phyloP scores from a whole-genome alignment of 2,888 invertebrate genomes.

The Lasius fuliginosus region DNA sequence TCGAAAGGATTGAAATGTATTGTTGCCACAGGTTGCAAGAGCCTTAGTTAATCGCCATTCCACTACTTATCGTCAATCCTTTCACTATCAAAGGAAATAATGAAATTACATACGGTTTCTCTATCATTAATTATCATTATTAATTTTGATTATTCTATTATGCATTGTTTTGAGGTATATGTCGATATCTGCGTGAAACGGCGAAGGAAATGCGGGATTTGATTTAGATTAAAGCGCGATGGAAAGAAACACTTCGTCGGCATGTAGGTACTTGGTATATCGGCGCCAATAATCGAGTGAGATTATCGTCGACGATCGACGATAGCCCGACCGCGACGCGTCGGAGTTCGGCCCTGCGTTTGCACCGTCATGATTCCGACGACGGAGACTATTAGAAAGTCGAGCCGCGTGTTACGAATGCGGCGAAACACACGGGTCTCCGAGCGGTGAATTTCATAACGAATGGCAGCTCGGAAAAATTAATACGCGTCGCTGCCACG shows the following conservation, averaged over 20 bases:
- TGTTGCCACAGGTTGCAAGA: background rate
- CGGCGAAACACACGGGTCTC: constrained; percentile 45
- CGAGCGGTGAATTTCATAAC: constrained; percentile 58
- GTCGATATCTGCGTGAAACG: background rate
- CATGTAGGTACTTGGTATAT: background rate
- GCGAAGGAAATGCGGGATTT: background rate
- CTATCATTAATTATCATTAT: background rate
- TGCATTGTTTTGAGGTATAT: background rate
- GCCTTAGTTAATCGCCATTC: background rate
- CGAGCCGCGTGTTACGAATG: constrained; percentile 56
- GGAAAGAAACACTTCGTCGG: background rate
- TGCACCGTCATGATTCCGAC: constrained; percentile 3
- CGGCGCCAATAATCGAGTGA: constrained; percentile 7
- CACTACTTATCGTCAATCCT: background rate
- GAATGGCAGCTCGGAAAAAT: constrained; percentile 50
- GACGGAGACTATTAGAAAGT: constrained; percentile 66
- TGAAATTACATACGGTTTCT: background rate
- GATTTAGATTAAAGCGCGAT: constrained; percentile 7
- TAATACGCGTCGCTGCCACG: constrained; percentile 47
- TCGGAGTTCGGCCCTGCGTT: constrained; percentile 40
- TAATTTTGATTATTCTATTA: background rate
- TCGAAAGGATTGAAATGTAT: background rate
- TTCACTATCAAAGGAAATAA: background rate
- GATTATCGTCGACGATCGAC: constrained; percentile 29
- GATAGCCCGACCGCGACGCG: constrained; percentile 4